Evolutionary conservation across 2,888 invertebrate genomes (phyloP).

Genomic region (Hemithea aestivaria): DNA sequence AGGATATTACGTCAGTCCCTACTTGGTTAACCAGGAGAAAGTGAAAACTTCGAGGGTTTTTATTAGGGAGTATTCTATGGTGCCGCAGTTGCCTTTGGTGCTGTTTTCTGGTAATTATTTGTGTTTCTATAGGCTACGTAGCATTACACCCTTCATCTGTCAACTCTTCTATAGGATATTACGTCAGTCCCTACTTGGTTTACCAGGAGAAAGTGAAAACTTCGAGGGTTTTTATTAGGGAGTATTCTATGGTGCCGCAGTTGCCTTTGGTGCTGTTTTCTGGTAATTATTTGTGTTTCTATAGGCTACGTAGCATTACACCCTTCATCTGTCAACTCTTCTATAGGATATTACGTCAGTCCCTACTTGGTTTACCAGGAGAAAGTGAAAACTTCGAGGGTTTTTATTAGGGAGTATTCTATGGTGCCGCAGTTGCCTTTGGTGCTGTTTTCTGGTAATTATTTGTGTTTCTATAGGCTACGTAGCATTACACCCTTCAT

Average conservation of each 20-base stretch:
- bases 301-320: slow-evolving; percentile 84
- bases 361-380: slow-evolving; percentile 91
- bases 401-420: slow-evolving; percentile 89
- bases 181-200: slow-evolving; percentile 86
- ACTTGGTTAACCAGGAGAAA: slow-evolving; percentile 90
- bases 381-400: slow-evolving; percentile 88
- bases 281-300: slow-evolving; percentile 40
- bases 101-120: slow-evolving; percentile 76
- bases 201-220: slow-evolving; percentile 92
- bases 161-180: slow-evolving; percentile 82
- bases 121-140: slow-evolving; percentile 76
- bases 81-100: slow-evolving; percentile 85
- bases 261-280: slow-evolving; percentile 85
- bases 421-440: slow-evolving; percentile 88
- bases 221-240: slow-evolving; percentile 86
- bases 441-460: slow-evolving; percentile 81
- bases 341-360: slow-evolving; percentile 82
- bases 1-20: slow-evolving; percentile 85
- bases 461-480: too few species aligned
- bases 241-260: slow-evolving; percentile 89
- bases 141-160: slow-evolving; percentile 88
- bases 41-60: slow-evolving; percentile 88
- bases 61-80: slow-evolving; percentile 89
- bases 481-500: slow-evolving; percentile 87
- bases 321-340: slow-evolving; percentile 87